Base-by-base conservation (phyloP, 2,797 vertebrate species). In the Halcyon leucocephala region DNA sequence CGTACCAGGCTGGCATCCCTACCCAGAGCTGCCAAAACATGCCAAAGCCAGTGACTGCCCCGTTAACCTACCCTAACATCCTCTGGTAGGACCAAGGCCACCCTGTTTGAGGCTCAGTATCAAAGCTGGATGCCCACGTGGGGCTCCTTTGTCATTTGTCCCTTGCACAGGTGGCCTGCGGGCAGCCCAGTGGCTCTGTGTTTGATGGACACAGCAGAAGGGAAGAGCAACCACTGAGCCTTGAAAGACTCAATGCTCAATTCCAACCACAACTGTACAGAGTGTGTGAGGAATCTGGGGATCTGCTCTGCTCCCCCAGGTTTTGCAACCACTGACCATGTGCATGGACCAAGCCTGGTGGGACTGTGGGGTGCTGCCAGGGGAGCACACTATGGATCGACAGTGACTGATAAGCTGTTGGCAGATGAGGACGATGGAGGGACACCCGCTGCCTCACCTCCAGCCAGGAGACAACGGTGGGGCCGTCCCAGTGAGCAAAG, bases 1-100 rank as follows among this genome's bases (percentile, higher is more conserved):
- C 99, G 4, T 99, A 99, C 99, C 99, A 99, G 66, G 99, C 99
- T 1, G 99, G 99, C 99, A 99, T 99, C 46, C 99, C 99, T 95
- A 99, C 99, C 99, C 99, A 99, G 96, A 99, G 99, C 99, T 99
- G 98, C 55, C 85, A 85, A 92, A 62, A 94, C 1, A 41, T 54
- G 64, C 57, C 42, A 95, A 25, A 52, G 78, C 6, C 35, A 5
- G 31, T 95, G 57, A 91, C n/a, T 48, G 65, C 29, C 25, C 1
- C 1, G 19, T 2, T 25, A 17, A 41, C 19, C 9, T 9, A 7
- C 31, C 35, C 72, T 12, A 14, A 20, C 55, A 13, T 29, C 46
- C 35, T 3, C 3, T 21, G 44, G 14, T 9, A 41, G 61, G 35
- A 12, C 14, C 49, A 31, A 52, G 81, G n/a, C 52, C 12, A 6